These are phyloP conservation scores for Anthonomus grandis DNA, from an alignment of 1,140 invertebrate genomes.

Conservation along the genomic window DNA sequence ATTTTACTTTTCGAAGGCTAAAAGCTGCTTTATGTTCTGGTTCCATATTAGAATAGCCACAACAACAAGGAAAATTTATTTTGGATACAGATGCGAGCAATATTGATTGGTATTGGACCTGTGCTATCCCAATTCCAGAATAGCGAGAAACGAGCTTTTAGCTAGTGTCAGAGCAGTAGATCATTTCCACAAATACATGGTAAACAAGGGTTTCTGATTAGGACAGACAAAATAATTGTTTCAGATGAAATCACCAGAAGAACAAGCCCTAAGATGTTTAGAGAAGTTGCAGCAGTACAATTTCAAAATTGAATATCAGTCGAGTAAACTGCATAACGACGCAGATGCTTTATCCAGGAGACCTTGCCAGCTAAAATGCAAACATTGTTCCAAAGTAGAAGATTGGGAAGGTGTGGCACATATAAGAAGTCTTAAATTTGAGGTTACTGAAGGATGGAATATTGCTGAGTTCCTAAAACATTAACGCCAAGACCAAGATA, in stretches of 20 bases:
- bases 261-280: slow-evolving; percentile 36
- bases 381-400: too few species aligned
- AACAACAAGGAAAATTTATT: slow-evolving; percentile 22
- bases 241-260: slow-evolving; percentile 36
- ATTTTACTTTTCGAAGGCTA: background rate
- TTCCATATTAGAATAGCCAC: slow-evolving; percentile 9
- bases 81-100: slow-evolving; percentile 34
- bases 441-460: too few species aligned
- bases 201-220: background rate
- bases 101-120: slow-evolving; percentile 17
- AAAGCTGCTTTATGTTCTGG: background rate
- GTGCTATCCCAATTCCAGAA: slow-evolving; percentile 32
- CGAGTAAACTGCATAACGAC: too few species aligned
- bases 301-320: slow-evolving; percentile 30
- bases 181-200: slow-evolving; percentile 33
- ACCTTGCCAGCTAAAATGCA: too few species aligned
- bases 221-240: slow-evolving; percentile 37
- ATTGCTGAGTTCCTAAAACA: too few species aligned
- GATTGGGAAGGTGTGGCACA: too few species aligned
- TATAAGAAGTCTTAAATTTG: too few species aligned
- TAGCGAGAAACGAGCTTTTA: slow-evolving; percentile 34
- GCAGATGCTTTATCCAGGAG: too few species aligned
- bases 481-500: too few species aligned
- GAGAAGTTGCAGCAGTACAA: slow-evolving; percentile 31
- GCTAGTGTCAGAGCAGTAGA: slow-evolving; percentile 31